phyloP scores from a whole-genome alignment of 53 echinoderm and acorn worm genomes.

The Pentamera pediparva region DNA sequence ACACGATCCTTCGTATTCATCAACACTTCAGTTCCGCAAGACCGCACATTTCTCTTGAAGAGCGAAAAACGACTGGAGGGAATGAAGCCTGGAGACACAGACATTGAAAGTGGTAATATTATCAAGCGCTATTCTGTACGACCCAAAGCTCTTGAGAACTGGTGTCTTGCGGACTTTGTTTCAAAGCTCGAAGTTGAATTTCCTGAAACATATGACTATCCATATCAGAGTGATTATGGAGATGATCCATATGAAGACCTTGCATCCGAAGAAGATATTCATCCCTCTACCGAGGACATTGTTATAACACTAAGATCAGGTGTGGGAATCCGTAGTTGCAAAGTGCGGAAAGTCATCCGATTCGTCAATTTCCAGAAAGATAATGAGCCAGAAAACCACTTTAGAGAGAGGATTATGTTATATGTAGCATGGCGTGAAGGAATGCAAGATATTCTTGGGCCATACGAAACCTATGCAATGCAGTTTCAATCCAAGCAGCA shows the following conservation, averaged over 20 bases:
- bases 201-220: slow-evolving; percentile 27
- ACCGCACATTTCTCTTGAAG: no score
- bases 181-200: slow-evolving; percentile 19
- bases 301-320: slow-evolving; percentile 15
- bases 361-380: slow-evolving; percentile 33
- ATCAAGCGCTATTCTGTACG: no score
- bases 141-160: no score
- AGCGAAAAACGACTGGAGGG: no score
- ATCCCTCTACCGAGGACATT: not conserved
- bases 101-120: no score
- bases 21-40: no score
- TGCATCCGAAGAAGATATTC: not conserved
- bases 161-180: slow-evolving; percentile 40
- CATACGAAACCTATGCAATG: not conserved
- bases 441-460: not conserved
- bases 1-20: no score
- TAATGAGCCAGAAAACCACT: slow-evolving; percentile 13
- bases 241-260: slow-evolving; percentile 16
- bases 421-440: slow-evolving; percentile 28
- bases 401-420: slow-evolving; percentile 19
- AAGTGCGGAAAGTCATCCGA: slow-evolving; percentile 35
- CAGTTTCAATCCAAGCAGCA: not conserved
- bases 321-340: not conserved
- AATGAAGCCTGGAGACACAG: no score
- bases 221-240: slow-evolving; percentile 27